A percentile compares a stretch with the other conserved stretches of the same genome.
phyloP scores from a whole-genome alignment of 1,140 invertebrate species.

The Lineus longissimus region DNA sequence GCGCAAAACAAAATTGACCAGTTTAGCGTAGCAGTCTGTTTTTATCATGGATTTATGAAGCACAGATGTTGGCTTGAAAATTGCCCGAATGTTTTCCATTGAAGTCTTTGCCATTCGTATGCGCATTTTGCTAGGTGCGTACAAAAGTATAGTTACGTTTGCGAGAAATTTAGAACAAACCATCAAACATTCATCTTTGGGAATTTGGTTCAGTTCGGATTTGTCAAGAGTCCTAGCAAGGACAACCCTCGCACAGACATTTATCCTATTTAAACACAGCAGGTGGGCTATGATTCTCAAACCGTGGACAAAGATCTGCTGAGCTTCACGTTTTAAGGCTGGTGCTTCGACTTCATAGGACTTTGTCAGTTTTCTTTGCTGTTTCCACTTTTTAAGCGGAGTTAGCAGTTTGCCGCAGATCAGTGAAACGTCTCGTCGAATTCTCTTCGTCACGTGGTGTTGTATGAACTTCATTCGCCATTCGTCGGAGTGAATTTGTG shows the following conservation, averaged over 20 bases:
- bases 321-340: constrained; percentile 1
- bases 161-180: background rate
- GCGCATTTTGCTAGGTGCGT: background rate
- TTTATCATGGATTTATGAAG: background rate
- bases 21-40: background rate
- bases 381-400: background rate
- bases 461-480: background rate
- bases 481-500: background rate
- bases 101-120: background rate
- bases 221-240: background rate
- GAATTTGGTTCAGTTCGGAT: background rate
- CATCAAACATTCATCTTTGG: background rate
- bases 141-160: background rate
- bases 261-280: constrained; percentile 2
- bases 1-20: background rate
- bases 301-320: background rate
- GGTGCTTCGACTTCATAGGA: background rate
- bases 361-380: background rate
- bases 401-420: background rate
- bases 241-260: background rate
- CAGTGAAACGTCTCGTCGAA: background rate
- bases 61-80: background rate
- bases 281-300: background rate
- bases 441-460: background rate
- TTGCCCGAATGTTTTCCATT: background rate